A percentile compares a stretch with the other conserved stretches of the same genome.
phyloP scores from a whole-genome alignment of 1,140 invertebrate species.

The Drosophila tsacasi region DNA sequence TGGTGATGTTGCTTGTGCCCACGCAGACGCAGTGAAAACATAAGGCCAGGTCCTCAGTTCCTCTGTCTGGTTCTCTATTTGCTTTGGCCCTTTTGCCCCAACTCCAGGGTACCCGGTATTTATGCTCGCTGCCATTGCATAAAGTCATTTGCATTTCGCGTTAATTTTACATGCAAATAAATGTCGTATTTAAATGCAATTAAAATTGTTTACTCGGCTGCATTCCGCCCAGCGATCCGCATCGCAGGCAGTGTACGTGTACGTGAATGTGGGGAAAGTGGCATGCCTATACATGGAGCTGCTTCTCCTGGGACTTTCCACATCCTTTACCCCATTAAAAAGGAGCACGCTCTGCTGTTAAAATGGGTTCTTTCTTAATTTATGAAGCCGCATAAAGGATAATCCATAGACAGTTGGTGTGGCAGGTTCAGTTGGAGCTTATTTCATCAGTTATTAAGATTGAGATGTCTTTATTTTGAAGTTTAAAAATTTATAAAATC shows the following conservation, averaged over 20 bases:
- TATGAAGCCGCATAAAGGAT: slow-evolving; percentile 61
- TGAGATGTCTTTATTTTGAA: not conserved
- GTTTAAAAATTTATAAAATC: not conserved
- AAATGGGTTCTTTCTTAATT: slow-evolving; percentile 68
- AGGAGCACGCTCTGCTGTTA: slow-evolving; percentile 43
- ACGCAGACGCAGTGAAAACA: slow-evolving; percentile 72
- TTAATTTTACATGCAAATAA: slow-evolving; percentile 85
- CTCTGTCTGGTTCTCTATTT: slow-evolving; percentile 28
- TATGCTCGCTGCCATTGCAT: slow-evolving; percentile 42
- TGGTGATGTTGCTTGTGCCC: slow-evolving; percentile 38
- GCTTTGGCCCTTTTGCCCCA: slow-evolving; percentile 1
- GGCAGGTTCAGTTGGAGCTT: not conserved
- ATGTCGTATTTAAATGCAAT: slow-evolving; percentile 85
- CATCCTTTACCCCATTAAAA: slow-evolving; percentile 8
- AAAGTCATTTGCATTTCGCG: slow-evolving; percentile 79
- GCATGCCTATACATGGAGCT: slow-evolving; percentile 51
- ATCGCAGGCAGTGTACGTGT: slow-evolving; percentile 7
- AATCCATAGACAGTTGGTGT: slow-evolving; percentile 25
- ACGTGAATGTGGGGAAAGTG: slow-evolving; percentile 10
- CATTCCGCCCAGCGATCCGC: slow-evolving; percentile 52
- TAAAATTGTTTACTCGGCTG: slow-evolving; percentile 83
- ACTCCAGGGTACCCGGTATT: slow-evolving; percentile 35
- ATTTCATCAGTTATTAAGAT: not conserved
- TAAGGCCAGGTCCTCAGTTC: slow-evolving; percentile 25
- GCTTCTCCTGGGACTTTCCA: slow-evolving; percentile 15